Evolutionary conservation across 2,888 invertebrate genomes (phyloP), one percentile per base, ranked within the genome.

Genomic region (Brachynemurus nebulosus): DNA sequence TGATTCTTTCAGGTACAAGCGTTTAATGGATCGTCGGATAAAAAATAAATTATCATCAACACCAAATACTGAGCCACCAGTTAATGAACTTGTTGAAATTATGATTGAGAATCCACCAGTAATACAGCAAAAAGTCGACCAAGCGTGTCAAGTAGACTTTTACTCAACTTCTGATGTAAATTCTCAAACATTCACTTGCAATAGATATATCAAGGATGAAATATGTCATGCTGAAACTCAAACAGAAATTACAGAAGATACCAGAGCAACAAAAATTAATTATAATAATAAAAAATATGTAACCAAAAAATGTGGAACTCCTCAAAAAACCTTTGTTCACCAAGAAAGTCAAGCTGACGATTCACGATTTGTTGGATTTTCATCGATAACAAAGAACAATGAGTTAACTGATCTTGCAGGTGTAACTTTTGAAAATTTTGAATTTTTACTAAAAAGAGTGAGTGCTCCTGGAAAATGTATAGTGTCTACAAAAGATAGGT

Each of bases 361-460:
- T 19, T 39, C 11, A 34, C 1, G 12, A 39, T 47, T 53, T 46
- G 16, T 23, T 40, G 47, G 51, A 14, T 47, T 46, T 39, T 3
- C 30, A 45, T 51, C 50, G 9, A 41, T 53, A 11, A 42, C 14
- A 49, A 48, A 50, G 6, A 38, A 50, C 37, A 21, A 51, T 38
- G 27, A 47, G 35, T 17, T 50, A 8, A 45, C 41, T 8, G 48
- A 46, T 45, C 48, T 53, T 19, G 48, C 48, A 25, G 50, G 52
- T n/a, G 45, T 52, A 12, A 46, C 42, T 18, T 40, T 50, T 20
- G 11, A 40, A 17, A 46, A 47, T 45, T 51, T 53, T 46, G 27
- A 41, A 21, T 47, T 51, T 44, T 46, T 51, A 42, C 40, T 51
- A 36, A 48, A 21, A 41, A 45, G 51, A 42, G 14, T 48, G 40